Base-by-base conservation (phyloP, 64 coral and sea anemone species). In the Montipora foliosa region DNA sequence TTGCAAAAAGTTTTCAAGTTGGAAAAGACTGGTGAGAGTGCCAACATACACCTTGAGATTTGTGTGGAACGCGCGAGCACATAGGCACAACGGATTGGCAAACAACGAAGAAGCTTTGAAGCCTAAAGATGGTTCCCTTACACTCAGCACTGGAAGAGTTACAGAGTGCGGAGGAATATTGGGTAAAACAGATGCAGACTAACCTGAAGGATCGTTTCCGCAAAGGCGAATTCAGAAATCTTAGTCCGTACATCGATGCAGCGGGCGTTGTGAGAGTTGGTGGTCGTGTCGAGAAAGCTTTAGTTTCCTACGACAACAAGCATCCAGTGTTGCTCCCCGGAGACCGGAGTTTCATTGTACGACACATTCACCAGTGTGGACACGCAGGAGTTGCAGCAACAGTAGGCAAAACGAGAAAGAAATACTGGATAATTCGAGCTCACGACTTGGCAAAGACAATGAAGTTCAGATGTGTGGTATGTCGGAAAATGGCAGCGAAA, bases 381-480 rank as follows among this genome's bases (percentile, higher is more conserved):
- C 93, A 89, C 59, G 17, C 4, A 77, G 86, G 86, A 58, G 93
- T 89, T 8, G 87, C 93, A 20, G 48, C 62, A 49, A 94, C 93
- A 14, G 75, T 25, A 44, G 93, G 78, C 22, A 94, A 94, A 46
- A 49, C 70, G 9, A 89, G 87, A 89, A 8, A 47, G 58, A 89
- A 60, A 69, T 94, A 89, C 85, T 94, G 92, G 92, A 75, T 89
- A 19, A 9, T 94, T 0, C 67, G 52, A 66, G 85, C 22, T 2
- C 24, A 76, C 64, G 46, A 89, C 16, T 25, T 94, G 2, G 69
- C 75, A 11, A 89, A 89, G 67, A 61, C 66, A 9, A 16, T 94
- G 13, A 91, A 91, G 44, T n/a, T 14, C 9, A 55, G 52, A 55
- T 55, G 52, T 55, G 52, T 55, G 1, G 52, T 55, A 7, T 55